Evolutionary conservation across 1,140 invertebrate genomes (phyloP).

Genomic region (Pogonomyrmex californicus): DNA sequence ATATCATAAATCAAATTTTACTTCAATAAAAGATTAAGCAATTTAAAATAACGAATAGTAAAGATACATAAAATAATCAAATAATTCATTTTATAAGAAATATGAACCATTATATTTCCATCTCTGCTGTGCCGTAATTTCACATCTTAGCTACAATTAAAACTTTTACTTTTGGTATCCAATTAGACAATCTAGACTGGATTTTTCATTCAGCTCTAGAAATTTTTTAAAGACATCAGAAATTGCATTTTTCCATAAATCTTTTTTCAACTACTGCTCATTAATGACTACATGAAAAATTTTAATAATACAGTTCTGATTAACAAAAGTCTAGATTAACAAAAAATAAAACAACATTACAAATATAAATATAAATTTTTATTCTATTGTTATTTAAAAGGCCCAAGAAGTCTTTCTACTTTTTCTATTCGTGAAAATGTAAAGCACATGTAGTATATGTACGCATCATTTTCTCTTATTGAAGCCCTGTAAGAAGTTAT

Average conservation of each 20-base stretch:
- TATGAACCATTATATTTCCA: conserved; percentile 1
- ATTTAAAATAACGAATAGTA: conserved; percentile 9
- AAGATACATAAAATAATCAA: background rate
- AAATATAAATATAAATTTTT: background rate
- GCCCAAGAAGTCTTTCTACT: background rate
- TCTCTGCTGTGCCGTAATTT: background rate
- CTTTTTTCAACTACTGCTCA: background rate
- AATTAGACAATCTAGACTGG: background rate
- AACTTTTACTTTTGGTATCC: conserved; percentile 12
- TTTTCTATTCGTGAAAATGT: conserved; percentile 3
- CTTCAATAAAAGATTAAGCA: background rate
- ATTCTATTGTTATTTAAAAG: background rate
- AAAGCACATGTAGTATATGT: background rate
- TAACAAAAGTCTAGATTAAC: no score
- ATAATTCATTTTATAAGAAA: conserved; percentile 12
- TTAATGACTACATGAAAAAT: background rate
- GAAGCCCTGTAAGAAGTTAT: conserved; percentile 33
- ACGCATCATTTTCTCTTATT: conserved; percentile 3
- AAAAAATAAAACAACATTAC: background rate
- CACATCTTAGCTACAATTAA: background rate
- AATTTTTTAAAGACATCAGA: background rate
- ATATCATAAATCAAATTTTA: conserved; percentile 3
- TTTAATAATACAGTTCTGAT: background rate
- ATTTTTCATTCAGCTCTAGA: conserved; percentile 2
- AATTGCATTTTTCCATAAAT: background rate